Evolutionary conservation across 1,140 invertebrate species (phyloP).

Genomic region (Cotesia glomerata): DNA sequence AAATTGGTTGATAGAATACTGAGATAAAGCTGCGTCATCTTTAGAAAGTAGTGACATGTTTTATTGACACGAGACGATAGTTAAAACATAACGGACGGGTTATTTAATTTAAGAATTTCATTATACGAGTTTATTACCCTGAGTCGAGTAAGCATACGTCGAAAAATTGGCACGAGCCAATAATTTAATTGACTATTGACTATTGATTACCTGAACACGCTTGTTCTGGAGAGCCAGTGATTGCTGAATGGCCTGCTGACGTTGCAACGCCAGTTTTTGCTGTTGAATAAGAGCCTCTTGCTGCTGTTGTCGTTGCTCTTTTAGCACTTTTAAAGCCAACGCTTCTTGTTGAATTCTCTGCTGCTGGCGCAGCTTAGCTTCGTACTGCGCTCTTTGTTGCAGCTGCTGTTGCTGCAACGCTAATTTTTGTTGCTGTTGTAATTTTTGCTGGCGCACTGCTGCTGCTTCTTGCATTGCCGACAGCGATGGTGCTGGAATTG

Average conservation of each 20-base stretch:
- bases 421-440: slow-evolving; percentile 35
- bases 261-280: slow-evolving; percentile 51
- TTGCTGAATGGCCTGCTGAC: slow-evolving; percentile 45
- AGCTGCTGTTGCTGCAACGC: slow-evolving; percentile 44
- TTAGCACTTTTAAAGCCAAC: slow-evolving; percentile 49
- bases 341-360: slow-evolving; percentile 30
- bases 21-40: no score
- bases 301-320: slow-evolving; percentile 61
- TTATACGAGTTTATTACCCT: no score
- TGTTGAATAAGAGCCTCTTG: slow-evolving; percentile 50
- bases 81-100: no score
- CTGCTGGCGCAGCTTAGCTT: slow-evolving; percentile 34
- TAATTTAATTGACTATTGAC: background rate
- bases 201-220: slow-evolving; percentile 48
- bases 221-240: slow-evolving; percentile 49
- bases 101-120: no score
- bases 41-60: no score
- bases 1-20: no score
- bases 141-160: no score
- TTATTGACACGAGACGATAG: no score
- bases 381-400: slow-evolving; percentile 48
- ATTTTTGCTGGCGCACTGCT: slow-evolving; percentile 48
- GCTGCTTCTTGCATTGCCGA: slow-evolving; percentile 52
- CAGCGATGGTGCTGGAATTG: slow-evolving; percentile 46
- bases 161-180: no score